These are phyloP conservation scores for Hydropsyche tenuis DNA, from an alignment of 1,140 invertebrate species.

Conservation along the genomic window DNA sequence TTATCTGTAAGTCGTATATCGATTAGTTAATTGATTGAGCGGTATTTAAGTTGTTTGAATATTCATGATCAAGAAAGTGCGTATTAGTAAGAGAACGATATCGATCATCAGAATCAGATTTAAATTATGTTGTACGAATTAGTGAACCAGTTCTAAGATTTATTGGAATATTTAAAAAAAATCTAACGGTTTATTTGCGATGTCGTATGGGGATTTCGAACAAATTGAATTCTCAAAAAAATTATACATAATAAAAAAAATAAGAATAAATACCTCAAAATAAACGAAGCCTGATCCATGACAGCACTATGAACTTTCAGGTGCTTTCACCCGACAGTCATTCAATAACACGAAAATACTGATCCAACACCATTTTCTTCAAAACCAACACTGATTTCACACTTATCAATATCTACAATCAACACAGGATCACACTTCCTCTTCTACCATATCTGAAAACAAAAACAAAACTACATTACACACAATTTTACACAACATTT, in stretches of 20 bases:
- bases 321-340: not conserved
- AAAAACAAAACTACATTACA: too few relatives aligned
- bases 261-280: conserved; percentile 20
- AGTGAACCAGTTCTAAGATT: too few relatives aligned
- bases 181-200: too few relatives aligned
- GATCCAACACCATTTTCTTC: conserved; percentile 17
- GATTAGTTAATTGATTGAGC: conserved; percentile 10
- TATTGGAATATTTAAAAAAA: too few relatives aligned
- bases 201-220: too few relatives aligned
- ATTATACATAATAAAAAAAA: too few relatives aligned
- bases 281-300: conserved; percentile 25
- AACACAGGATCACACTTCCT: not conserved
- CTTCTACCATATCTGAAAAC: conserved; percentile 21
- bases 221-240: too few relatives aligned
- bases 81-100: too few relatives aligned
- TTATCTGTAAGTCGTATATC: too few relatives aligned
- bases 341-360: not conserved
- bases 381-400: not conserved
- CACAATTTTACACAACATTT: too few relatives aligned
- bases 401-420: not conserved
- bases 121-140: too few relatives aligned
- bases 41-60: not conserved
- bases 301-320: not conserved
- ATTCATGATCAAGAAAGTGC: not conserved
- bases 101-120: too few relatives aligned